Base-by-base conservation (phyloP, 2,888 invertebrate species). In the Amorpha juglandis region DNA sequence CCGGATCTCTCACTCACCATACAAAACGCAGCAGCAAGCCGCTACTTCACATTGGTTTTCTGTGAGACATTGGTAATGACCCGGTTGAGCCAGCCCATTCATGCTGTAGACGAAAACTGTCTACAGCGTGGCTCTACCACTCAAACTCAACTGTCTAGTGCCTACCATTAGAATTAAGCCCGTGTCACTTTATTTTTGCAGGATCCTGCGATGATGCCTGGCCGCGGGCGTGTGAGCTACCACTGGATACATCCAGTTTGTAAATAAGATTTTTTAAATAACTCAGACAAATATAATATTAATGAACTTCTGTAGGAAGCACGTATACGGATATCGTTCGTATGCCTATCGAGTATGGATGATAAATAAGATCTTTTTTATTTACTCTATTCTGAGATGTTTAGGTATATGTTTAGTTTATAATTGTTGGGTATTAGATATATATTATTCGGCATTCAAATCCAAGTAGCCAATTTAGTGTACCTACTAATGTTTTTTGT, bases 131-230 rank as follows among this genome's bases (percentile, higher is more conserved):
- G n/a, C n/a, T n/a, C n/a, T n/a, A n/a, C n/a, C n/a, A n/a, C n/a
- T n/a, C n/a, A n/a, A n/a, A n/a, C n/a, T n/a, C n/a, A n/a, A n/a
- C n/a, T n/a, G n/a, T n/a, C n/a, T n/a, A n/a, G n/a, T 27, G 27
- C 16, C 38, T 38, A 38, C 27, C 38, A 35, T 35, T 35, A 9
- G 2, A 38, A 6, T 6, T 38, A 38, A 45, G 63, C 35, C 55
- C 70, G 66, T 67, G 62, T 48, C 6, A 27, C 7, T 45, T 69
- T 72, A 75, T 75, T 70, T 71, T 67, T 90, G 88, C 90, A 92
- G 92, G 77, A 80, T 88, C 80, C 83, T 87, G 71, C 92, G 92
- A 92, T 92, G 92, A 92, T 92, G 90, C 81, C 84, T 70, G 76
- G 86, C 88, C 73, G 69, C 68, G 66, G 78, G 82, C 77, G 77